Evolutionary conservation across 2,888 invertebrate genomes (phyloP).

Genomic region (Napeogenes inachia): DNA sequence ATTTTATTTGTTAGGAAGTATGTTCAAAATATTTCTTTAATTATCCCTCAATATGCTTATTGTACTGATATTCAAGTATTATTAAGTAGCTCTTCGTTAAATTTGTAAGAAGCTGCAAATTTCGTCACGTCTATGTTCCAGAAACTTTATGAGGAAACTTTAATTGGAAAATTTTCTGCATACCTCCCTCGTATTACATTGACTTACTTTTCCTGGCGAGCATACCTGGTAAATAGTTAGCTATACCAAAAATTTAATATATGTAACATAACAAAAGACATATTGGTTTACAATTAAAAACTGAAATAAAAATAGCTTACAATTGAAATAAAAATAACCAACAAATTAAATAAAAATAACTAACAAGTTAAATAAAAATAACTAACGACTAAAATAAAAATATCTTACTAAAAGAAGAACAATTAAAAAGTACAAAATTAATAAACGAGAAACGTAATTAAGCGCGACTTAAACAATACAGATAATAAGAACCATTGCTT

Average conservation of each 20-base stretch:
- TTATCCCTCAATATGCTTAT: no score
- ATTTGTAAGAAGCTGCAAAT: conserved; percentile 11
- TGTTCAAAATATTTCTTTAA: no score
- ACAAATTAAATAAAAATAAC: neutral
- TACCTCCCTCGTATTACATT: conserved; percentile 20
- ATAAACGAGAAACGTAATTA: neutral
- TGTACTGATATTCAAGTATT: neutral
- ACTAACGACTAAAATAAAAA: no score
- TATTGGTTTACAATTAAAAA: neutral
- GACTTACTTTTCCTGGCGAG: neutral
- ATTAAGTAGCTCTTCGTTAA: neutral
- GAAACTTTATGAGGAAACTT: conserved; percentile 56
- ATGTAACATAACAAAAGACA: neutral
- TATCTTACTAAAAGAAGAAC: no score
- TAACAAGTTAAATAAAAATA: neutral
- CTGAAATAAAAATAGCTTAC: neutral
- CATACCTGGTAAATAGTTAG: neutral
- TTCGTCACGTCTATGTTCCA: conserved; percentile 40
- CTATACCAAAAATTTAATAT: conserved; percentile 3
- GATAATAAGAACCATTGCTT: conserved; percentile 5
- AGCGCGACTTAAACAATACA: neutral
- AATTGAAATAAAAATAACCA: no score
- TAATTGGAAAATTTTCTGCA: conserved; percentile 55
- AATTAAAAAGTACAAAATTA: no score
- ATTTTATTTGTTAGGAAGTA: no score